phyloP scores from a whole-genome alignment of 2,113 vertebrate species.

The Hydropotes inermis region DNA sequence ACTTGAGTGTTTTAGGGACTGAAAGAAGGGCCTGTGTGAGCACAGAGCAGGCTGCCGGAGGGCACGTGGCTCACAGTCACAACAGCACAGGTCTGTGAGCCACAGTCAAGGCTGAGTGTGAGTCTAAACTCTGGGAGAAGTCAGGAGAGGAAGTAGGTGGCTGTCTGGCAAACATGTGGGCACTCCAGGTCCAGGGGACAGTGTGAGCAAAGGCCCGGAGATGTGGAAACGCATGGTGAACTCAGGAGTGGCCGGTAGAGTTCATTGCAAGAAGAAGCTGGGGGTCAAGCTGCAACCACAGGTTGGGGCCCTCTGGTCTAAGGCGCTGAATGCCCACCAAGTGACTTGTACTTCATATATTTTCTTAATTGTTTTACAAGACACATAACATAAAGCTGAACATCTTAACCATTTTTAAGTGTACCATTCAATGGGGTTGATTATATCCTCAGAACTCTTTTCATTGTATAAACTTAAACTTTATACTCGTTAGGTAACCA shows the following conservation, averaged over 20 bases:
- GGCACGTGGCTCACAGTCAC: neutral
- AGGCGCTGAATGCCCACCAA: neutral
- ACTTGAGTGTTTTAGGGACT: no score
- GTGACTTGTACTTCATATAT: neutral
- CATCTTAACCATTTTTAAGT: neutral
- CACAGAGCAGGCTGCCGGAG: neutral
- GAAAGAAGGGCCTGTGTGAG: neutral
- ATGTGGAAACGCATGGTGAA: fast-evolving
- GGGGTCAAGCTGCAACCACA: neutral
- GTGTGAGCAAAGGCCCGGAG: neutral
- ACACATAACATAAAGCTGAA: neutral
- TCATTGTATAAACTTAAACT: neutral
- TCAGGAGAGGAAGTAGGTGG: neutral
- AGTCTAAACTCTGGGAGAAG: neutral
- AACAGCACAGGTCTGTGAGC: neutral
- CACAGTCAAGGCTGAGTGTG: neutral
- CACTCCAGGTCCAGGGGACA: neutral
- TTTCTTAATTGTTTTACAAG: neutral
- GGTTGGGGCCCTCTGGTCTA: neutral
- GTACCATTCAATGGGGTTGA: neutral
- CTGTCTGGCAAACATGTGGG: neutral
- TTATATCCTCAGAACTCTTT: neutral
- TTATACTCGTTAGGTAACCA: no score
- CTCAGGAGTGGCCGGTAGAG: neutral
- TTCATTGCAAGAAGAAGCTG: neutral